Base-by-base conservation (phyloP, 1,140 invertebrate species). In the Telenomus remus region DNA sequence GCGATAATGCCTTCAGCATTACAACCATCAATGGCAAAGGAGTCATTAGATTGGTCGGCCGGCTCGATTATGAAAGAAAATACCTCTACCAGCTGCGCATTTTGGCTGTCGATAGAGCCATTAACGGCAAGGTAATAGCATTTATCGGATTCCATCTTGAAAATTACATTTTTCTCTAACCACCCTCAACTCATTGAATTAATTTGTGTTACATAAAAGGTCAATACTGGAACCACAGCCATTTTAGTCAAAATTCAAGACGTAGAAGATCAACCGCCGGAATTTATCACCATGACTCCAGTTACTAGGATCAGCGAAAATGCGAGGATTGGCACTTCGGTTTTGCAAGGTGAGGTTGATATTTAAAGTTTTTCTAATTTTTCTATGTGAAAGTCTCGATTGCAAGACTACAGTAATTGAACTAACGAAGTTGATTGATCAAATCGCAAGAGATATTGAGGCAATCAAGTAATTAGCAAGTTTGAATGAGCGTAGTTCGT, bases 221-320 rank as follows among this genome's bases (percentile, higher is more conserved):
- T 92, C 14, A 95, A 95, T 79, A 96, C 95, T 0, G 96, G 94
- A 14, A 96, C 95, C 0, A 95, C 95, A 0, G 94, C 94, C 19
- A 92, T 98, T 72, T 85, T 98, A 68, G 91, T 97, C 0, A 95
- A 96, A 88, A 92, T 97, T 2, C 89, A 93, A 81, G 96, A 98
- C 88, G 92, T 96, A 13, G 95, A 96, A 88, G 96, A 98, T 84
- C 94, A 96, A 82, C 94, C 94, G 2, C 96, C 96, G 0, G 95
- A 96, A 85, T 98, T 97, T 87, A 92, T 96, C 16, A 90, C 93
- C 46, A 95, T 95, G 8, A 94, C 93, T 50, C 93, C 96, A 0
- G 95, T 98, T 14, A 95, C 95, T 0, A 91, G 95, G 79, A 93
- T 98, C 39, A 92, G 93, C 65, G 96, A 97, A 88, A 95, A 97